Evolutionary conservation across 2,888 invertebrate genomes (phyloP).

Genomic region (Acholoe squamosa): DNA sequence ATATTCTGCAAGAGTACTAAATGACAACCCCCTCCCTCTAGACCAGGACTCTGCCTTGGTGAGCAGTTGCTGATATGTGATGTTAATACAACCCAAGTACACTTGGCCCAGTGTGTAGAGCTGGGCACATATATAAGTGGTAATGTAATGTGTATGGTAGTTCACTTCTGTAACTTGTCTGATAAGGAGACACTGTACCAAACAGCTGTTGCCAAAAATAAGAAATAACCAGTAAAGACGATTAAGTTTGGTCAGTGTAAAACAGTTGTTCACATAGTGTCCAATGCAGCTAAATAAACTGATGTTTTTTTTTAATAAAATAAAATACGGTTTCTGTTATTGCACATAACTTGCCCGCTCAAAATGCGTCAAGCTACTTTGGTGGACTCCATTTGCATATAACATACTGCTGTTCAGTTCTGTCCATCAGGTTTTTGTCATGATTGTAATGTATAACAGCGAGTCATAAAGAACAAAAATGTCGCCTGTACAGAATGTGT

Average conservation of each 20-base stretch:
- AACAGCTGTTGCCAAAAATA: conserved; percentile 32
- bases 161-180: background rate
- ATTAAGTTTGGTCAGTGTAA: too few relatives aligned
- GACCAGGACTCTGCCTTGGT: background rate
- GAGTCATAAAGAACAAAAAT: background rate
- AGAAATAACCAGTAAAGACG: too few relatives aligned
- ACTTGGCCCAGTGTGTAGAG: background rate
- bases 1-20: conserved; percentile 45
- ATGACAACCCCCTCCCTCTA: background rate
- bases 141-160: background rate
- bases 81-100: conserved; percentile 1
- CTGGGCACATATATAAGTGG: background rate
- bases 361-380: background rate
- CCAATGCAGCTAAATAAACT: background rate
- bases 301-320: background rate
- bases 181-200: background rate
- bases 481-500: conserved; percentile 9
- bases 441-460: background rate
- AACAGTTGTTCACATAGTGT: too few relatives aligned
- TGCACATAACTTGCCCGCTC: conserved; percentile 48
- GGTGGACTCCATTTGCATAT: conserved; percentile 5
- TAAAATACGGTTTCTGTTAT: background rate
- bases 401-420: conserved; percentile 8
- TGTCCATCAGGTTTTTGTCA: conserved; percentile 1
- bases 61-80: background rate